Conservation (phyloP, 1,140 invertebrate species). For the Drosophila arawakana region DNA sequence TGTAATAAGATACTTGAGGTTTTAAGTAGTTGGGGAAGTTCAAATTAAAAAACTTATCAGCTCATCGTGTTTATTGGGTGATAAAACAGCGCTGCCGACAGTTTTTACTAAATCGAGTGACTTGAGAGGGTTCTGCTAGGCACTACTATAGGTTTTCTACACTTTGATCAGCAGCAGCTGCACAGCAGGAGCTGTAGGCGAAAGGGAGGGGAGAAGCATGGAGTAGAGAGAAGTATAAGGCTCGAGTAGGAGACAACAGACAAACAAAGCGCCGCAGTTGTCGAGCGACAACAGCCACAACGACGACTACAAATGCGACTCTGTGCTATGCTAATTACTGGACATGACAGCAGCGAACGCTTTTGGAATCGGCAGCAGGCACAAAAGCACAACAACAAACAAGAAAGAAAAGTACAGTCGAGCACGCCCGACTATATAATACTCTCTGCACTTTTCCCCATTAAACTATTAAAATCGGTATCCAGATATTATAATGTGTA, state of each 20-base stretch:
- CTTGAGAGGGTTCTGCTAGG: not conserved
- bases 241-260: conserved; percentile 13
- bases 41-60: conserved; percentile 1
- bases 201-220: too few species aligned
- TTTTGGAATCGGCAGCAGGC: conserved; percentile 51
- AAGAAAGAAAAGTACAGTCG: too few species aligned
- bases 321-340: conserved; percentile 79
- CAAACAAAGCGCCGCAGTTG: conserved; percentile 76
- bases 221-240: not conserved
- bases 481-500: too few species aligned
- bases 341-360: conserved; percentile 69
- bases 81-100: not conserved
- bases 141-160: not conserved
- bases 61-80: not conserved
- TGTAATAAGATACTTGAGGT: not conserved
- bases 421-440: too few species aligned
- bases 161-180: conserved; percentile 11
- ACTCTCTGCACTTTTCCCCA: too few species aligned
- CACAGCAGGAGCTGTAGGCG: conserved; percentile 4
- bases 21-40: not conserved
- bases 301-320: conserved; percentile 49
- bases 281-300: conserved; percentile 45
- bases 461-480: too few species aligned
- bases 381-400: conserved; percentile 28
- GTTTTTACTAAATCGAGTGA: not conserved